Base-by-base conservation (phyloP, 2,888 invertebrate genomes). In the Plemyria rubiginata region DNA sequence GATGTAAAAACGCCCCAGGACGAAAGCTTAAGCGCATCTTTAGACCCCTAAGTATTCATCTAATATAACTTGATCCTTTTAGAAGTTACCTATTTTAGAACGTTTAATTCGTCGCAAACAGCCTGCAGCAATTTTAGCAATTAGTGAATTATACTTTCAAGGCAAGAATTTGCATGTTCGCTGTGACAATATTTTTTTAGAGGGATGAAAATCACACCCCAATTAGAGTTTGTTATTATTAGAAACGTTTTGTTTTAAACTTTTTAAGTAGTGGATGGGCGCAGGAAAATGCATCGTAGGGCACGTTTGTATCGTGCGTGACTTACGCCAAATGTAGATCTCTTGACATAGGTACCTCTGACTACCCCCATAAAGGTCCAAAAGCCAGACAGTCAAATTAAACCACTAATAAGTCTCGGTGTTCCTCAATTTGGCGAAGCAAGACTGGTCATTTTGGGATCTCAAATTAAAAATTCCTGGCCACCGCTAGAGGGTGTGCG, bases 101-200 rank as follows among this genome's bases (percentile, higher is more conserved):
- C 16, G 16, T 45, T 16, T 45, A 43, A 45, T 45, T 45, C 45
- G 16, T 45, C 45, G 15, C 62, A 79, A 80, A 82, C 67, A 81
- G 76, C 84, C 76, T 40, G 6, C 22, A 76, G 84, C 78, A 16
- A 74, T 69, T 74, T 75, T 69, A 68, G 72, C 82, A 82, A 84
- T 84, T 83, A 82, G 74, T 41, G 75, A 78, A 78, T 77, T 53
- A 61, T 53, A 53, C 56, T 61, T 56, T 41, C 13, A 46, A 74
- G 74, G 67, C 57, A 55, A 73, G 70, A 59, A 54, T 82, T 75
- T 77, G 79, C 81, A 81, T 82, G 80, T 75, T 62, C 74, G 62
- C 38, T 74, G 77, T 70, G 77, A 81, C 75, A 83, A 82, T 80
- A 82, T 83, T 83, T 78, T 75, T 71, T 62, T 28, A 67, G 60